Percentiles rank a stretch among this genome's conserved stretches.
Evolutionary conservation across 30 jellyfish, hydroid and myxozoan species (phyloP).

Genomic region (Hydractinia symbiolongicarpus): DNA sequence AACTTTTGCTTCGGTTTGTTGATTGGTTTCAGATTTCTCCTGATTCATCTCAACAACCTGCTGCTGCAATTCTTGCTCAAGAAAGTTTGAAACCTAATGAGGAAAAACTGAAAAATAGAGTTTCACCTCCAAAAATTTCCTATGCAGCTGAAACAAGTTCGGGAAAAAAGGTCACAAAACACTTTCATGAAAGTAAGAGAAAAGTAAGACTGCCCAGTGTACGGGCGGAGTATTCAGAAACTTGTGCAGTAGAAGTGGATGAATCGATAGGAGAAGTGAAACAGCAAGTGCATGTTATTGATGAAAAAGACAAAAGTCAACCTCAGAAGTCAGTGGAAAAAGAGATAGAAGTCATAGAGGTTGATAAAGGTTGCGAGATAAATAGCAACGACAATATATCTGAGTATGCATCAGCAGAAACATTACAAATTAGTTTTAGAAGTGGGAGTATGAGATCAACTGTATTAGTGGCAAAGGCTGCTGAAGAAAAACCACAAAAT

Average conservation of each 20-base stretch:
- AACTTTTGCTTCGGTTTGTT: constrained; percentile 12
- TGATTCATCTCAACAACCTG: neutral
- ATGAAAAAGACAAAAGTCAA: neutral
- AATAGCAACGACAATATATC: no score
- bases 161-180: neutral
- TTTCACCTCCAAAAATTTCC: neutral
- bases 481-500: no score
- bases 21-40: constrained; percentile 15
- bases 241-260: neutral
- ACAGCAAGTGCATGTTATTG: neutral
- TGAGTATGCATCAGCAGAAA: neutral
- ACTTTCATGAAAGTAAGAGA: constrained; percentile 12
- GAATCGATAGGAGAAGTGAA: no score
- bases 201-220: constrained; percentile 9
- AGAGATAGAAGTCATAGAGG: neutral
- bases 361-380: no score
- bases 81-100: constrained; percentile 4
- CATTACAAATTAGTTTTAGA: constrained; percentile 2
- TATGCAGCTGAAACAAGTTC: neutral
- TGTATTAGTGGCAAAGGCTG: neutral
- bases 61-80: neutral
- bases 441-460: constrained; percentile 10
- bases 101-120: neutral
- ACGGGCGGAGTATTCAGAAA: neutral
- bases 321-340: neutral